These are phyloP conservation scores for Patella ulyssiponensis DNA, from an alignment of 2,888 invertebrate genomes.

Conservation along the genomic window DNA sequence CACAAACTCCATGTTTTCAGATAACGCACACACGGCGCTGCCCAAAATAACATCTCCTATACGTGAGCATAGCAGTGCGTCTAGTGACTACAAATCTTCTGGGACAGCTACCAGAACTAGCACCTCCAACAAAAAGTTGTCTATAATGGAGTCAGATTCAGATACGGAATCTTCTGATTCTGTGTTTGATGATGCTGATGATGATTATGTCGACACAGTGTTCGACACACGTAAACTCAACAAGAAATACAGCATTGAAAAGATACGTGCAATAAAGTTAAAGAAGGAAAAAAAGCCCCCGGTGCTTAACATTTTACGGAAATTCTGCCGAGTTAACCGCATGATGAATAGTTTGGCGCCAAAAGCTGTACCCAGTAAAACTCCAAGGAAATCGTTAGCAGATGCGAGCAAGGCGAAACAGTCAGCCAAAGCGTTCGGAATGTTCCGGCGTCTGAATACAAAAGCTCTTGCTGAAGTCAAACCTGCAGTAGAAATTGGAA, in stretches of 20 bases:
- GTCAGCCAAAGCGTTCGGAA: background rate
- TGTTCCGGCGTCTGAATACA: background rate
- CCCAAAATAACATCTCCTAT: background rate
- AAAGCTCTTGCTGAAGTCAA: conserved; percentile 5
- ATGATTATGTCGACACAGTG: background rate
- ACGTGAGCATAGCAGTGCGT: background rate
- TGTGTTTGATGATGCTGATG: background rate
- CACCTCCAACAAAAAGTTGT: background rate
- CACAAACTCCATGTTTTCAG: background rate
- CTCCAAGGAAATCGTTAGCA: background rate
- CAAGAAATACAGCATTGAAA: conserved; percentile 29
- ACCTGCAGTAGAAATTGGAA: background rate
- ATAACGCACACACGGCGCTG: background rate
- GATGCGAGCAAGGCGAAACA: conserved; percentile 1
- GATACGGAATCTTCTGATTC: conserved; percentile 8
- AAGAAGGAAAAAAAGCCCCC: conserved; percentile 13
- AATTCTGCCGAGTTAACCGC: conserved; percentile 8
- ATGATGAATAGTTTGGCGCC: conserved; percentile 15
- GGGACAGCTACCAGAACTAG: background rate
- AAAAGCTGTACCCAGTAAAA: background rate
- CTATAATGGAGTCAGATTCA: background rate
- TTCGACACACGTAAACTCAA: conserved; percentile 30
- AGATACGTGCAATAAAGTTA: conserved; percentile 14
- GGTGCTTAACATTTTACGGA: conserved; percentile 19
- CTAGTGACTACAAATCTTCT: background rate